These are phyloP conservation scores for Andricus grossulariae DNA, from an alignment of 1,140 invertebrate species.

Conservation along the genomic window DNA sequence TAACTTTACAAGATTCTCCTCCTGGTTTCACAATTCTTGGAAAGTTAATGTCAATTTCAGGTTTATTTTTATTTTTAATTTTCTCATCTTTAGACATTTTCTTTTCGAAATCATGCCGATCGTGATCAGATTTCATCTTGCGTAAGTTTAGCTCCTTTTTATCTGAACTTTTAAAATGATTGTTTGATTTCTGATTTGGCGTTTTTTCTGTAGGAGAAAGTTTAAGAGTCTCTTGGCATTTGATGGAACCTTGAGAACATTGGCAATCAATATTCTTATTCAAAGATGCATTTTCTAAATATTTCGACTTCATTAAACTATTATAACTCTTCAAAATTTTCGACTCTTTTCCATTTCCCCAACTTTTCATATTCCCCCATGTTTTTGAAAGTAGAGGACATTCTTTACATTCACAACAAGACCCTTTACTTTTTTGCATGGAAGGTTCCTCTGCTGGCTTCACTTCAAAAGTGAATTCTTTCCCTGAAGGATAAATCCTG, in stretches of 20 bases:
- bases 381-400: neutral
- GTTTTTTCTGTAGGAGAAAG: too few species aligned
- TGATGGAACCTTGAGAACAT: too few species aligned
- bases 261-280: neutral
- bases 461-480: conserved; percentile 44
- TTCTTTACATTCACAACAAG: neutral
- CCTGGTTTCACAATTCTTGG: conserved; percentile 45
- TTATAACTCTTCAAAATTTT: neutral
- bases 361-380: neutral
- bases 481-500: conserved; percentile 37
- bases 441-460: conserved; percentile 14
- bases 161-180: too few species aligned
- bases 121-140: too few species aligned
- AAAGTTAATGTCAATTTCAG: conserved; percentile 2
- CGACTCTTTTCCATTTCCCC: neutral
- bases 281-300: too few species aligned
- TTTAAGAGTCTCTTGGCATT: too few species aligned
- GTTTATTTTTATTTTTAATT: neutral
- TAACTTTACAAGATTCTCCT: conserved; percentile 18
- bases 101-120: too few species aligned
- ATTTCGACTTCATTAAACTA: neutral
- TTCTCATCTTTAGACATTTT: too few species aligned
- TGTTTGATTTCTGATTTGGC: too few species aligned
- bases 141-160: too few species aligned
- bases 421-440: neutral